phyloP scores from a whole-genome alignment of 2,888 invertebrate genomes.

The Dysmachus trigonus region DNA sequence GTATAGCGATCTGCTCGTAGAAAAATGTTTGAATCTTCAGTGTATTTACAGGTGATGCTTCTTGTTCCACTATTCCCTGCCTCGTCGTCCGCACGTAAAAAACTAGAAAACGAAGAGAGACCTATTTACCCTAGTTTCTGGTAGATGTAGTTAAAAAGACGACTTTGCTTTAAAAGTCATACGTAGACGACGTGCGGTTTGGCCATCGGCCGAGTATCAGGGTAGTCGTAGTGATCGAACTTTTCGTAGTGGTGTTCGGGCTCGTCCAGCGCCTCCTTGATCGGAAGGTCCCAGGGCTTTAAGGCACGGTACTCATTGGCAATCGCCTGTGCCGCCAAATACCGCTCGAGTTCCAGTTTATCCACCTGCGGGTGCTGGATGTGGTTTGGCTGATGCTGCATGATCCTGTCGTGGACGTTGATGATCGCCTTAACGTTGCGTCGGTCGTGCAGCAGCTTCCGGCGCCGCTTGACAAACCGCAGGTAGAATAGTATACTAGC shows the following conservation, averaged over 20 bases:
- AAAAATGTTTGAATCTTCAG: conserved; percentile 28
- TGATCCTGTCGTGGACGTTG: conserved; percentile 63
- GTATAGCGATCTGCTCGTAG: conserved; percentile 27
- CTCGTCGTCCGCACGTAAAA: conserved; percentile 9
- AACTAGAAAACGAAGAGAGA: conserved; percentile 21
- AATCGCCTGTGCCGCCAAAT: conserved; percentile 63
- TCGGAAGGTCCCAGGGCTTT: conserved; percentile 63
- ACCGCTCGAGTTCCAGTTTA: conserved; percentile 63
- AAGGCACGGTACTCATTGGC: conserved; percentile 64
- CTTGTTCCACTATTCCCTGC: conserved; percentile 19
- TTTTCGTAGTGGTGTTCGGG: conserved; percentile 63
- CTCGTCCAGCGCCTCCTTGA: conserved; percentile 58
- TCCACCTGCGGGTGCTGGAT: conserved; percentile 56
- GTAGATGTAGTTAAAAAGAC: conserved; percentile 51
- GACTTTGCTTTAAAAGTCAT: conserved; percentile 63
- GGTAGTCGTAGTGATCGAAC: conserved; percentile 64
- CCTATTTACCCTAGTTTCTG: conserved; percentile 52
- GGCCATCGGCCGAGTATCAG: conserved; percentile 64
- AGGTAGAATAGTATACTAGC: conserved; percentile 62
- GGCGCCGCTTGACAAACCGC: conserved; percentile 61
- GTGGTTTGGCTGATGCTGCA: conserved; percentile 59
- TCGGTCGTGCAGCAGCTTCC: conserved; percentile 62
- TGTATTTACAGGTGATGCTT: conserved; percentile 25
- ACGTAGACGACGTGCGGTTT: conserved; percentile 67
- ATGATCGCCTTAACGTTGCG: conserved; percentile 62